Conservation (phyloP, 1,140 invertebrate species). For the Papilio glaucus region DNA sequence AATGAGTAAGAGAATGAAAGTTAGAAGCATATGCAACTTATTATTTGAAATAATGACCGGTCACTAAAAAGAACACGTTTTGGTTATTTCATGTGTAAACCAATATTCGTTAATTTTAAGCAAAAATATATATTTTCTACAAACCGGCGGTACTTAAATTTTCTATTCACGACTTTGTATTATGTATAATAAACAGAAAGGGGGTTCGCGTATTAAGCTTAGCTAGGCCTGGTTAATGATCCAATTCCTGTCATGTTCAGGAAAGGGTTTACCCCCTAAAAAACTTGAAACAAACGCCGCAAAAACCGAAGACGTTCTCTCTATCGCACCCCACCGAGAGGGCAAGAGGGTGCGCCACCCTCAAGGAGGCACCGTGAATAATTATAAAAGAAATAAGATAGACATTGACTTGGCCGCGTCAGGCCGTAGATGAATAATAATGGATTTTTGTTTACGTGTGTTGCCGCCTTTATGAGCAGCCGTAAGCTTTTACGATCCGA, state of each 20-base stretch:
- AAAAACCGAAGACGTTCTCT: slow-evolving; percentile 81
- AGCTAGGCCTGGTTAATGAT: slow-evolving; percentile 81
- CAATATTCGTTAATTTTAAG: too few relatives aligned
- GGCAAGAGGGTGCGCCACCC: slow-evolving; percentile 48
- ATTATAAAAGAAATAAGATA: slow-evolving; percentile 84
- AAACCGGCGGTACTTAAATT: slow-evolving; percentile 43
- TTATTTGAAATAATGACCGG: too few relatives aligned
- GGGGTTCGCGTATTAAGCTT: slow-evolving; percentile 71
- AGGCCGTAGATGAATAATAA: slow-evolving; percentile 79
- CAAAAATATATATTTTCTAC: slow-evolving; percentile 1
- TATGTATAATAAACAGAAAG: slow-evolving; percentile 47
- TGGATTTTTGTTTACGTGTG: slow-evolving; percentile 77
- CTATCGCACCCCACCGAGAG: slow-evolving; percentile 53
- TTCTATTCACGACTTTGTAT: slow-evolving; percentile 61
- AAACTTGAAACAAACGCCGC: slow-evolving; percentile 83
- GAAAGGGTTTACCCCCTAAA: slow-evolving; percentile 82
- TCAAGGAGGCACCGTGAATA: slow-evolving; percentile 72
- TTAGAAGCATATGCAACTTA: too few relatives aligned
- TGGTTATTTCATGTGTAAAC: too few relatives aligned
- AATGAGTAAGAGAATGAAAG: too few relatives aligned
- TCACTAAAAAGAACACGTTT: too few relatives aligned
- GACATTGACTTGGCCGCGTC: slow-evolving; percentile 79
- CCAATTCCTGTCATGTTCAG: slow-evolving; percentile 83
- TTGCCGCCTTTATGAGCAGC: slow-evolving; percentile 64
- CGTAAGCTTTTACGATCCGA: slow-evolving; percentile 59